Conservation (phyloP, 2,888 invertebrate genomes). For the Drosophila heteroneura region DNA sequence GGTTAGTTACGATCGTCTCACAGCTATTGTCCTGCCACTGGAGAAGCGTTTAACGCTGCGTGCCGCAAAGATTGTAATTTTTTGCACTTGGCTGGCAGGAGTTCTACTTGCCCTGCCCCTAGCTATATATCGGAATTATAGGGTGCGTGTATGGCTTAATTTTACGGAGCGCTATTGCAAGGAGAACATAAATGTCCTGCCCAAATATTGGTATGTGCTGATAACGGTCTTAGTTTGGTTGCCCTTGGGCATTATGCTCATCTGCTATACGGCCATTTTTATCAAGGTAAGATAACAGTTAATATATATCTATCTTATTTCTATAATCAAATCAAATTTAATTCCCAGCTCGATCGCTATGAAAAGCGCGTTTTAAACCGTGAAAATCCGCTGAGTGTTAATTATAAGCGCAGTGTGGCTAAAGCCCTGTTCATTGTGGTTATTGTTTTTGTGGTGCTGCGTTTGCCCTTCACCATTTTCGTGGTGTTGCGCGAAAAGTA, state of each 20-base stretch:
- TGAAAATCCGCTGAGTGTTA: constrained; percentile 88
- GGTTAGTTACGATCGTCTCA: constrained; percentile 93
- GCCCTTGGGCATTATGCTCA: constrained; percentile 90
- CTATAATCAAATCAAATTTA: neutral
- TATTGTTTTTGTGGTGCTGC: constrained; percentile 88
- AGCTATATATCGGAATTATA: constrained; percentile 88
- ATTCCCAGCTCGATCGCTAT: constrained; percentile 88
- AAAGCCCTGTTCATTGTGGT: constrained; percentile 90
- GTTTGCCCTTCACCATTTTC: constrained; percentile 90
- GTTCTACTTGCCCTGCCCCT: constrained; percentile 89
- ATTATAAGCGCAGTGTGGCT: constrained; percentile 89
- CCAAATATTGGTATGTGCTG: constrained; percentile 92
- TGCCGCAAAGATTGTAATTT: constrained; percentile 89
- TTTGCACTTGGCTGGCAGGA: constrained; percentile 89
- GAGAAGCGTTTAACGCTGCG: constrained; percentile 89
- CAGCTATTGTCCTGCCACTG: constrained; percentile 91
- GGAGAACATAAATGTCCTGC: constrained; percentile 88
- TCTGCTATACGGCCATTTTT: constrained; percentile 91
- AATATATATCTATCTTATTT: neutral
- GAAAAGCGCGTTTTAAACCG: constrained; percentile 88
- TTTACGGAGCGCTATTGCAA: constrained; percentile 91
- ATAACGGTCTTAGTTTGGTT: constrained; percentile 91
- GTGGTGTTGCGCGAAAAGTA: constrained; percentile 87
- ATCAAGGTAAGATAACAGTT: constrained; percentile 86
- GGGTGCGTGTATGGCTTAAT: constrained; percentile 91